These are phyloP conservation scores for Pseudanteris insignis DNA, from an alignment of 2,888 invertebrate species.

Conservation along the genomic window DNA sequence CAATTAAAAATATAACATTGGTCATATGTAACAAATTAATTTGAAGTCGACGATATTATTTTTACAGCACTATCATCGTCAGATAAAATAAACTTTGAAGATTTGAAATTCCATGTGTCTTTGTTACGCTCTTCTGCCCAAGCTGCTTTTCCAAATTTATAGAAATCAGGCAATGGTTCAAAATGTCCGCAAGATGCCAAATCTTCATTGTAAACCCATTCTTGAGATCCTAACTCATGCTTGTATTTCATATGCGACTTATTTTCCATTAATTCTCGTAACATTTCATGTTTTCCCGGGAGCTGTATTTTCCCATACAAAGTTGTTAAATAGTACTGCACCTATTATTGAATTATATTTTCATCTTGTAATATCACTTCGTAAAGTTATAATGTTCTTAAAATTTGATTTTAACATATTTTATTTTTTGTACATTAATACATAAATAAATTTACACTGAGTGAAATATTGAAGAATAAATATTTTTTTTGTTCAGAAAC, in stretches of 20 bases:
- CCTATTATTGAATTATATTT: constrained; percentile 55
- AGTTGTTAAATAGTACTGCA: constrained; percentile 72
- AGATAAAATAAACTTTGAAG: constrained; percentile 49
- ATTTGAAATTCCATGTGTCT: constrained; percentile 53
- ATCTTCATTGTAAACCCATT: constrained; percentile 67
- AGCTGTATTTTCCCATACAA: constrained; percentile 71
- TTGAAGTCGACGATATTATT: background rate
- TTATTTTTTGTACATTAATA: too few species aligned
- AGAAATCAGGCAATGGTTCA: constrained; percentile 60
- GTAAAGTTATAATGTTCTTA: too few species aligned
- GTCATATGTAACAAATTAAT: too few species aligned
- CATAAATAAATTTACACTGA: constrained; percentile 45
- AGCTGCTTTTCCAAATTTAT: constrained; percentile 49
- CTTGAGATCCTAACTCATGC: constrained; percentile 62
- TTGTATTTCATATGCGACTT: constrained; percentile 61
- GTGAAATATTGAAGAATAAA: background rate
- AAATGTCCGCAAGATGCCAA: constrained; percentile 64
- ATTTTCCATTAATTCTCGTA: constrained; percentile 70
- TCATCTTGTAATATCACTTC: too few species aligned
- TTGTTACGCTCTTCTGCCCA: constrained; percentile 44
- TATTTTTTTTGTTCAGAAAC: too few species aligned
- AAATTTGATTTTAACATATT: too few species aligned
- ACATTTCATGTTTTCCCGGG: constrained; percentile 75
- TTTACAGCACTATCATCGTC: constrained; percentile 48
- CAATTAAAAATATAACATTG: too few species aligned